A percentile compares a stretch with the other conserved stretches of the same genome.
These are phyloP conservation scores for Tinea semifulvella DNA, from an alignment of 2,888 invertebrate genomes.

Conservation along the genomic window DNA sequence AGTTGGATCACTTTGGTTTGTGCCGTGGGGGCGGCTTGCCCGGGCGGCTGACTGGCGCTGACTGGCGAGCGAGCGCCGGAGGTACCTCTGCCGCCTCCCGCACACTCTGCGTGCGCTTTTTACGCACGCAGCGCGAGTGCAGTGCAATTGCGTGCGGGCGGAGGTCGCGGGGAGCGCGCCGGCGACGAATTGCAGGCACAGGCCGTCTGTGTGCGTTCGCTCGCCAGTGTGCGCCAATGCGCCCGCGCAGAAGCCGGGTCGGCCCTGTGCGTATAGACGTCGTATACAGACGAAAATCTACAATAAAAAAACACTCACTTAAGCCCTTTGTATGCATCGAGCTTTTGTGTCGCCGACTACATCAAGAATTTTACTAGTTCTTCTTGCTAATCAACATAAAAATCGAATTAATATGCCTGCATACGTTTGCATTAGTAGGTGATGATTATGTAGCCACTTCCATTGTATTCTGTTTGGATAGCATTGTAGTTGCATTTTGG, in stretches of 20 bases:
- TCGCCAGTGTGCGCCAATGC: conserved; percentile 24
- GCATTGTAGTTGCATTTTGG: neutral
- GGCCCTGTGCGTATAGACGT: conserved; percentile 21
- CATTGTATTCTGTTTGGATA: conserved; percentile 2
- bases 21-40: conserved; percentile 59
- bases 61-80: conserved; percentile 38
- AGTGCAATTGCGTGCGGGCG: conserved; percentile 52
- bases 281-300: conserved; percentile 42
- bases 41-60: conserved; percentile 55
- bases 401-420: conserved; percentile 36
- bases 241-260: conserved; percentile 26
- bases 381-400: conserved; percentile 37
- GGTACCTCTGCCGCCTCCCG: conserved; percentile 29
- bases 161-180: conserved; percentile 37
- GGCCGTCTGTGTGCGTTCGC: conserved; percentile 35
- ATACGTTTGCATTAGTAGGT: conserved; percentile 28
- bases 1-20: neutral
- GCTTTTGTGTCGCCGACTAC: conserved; percentile 44
- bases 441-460: conserved; percentile 8
- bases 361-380: conserved; percentile 38
- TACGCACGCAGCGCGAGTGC: conserved; percentile 62
- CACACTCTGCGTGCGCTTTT: conserved; percentile 63
- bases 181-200: conserved; percentile 65
- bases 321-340: conserved; percentile 50
- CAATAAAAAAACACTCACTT: conserved; percentile 54